Percentiles rank a stretch among this genome's conserved stretches.
Conservation (phyloP, 2,888 invertebrate species). For the Tetramorium bicarinatum region DNA sequence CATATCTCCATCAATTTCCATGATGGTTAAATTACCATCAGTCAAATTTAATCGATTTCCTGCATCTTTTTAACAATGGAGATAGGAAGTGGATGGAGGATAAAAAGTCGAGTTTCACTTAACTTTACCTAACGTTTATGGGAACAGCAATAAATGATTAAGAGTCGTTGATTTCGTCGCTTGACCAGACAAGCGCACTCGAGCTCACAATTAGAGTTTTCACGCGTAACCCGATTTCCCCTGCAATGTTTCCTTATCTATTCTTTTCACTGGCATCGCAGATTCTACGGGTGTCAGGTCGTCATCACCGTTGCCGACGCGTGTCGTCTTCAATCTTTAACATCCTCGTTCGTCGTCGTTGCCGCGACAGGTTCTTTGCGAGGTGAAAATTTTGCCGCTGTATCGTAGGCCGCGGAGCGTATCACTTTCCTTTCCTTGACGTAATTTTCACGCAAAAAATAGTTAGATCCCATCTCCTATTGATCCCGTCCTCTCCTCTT, state of each 20-base stretch:
- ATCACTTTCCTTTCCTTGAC: conserved; percentile 48
- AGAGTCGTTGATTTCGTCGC: background rate
- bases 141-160: background rate
- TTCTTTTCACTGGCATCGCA: background rate
- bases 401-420: conserved; percentile 36
- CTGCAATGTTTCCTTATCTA: conserved; percentile 8
- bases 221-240: conserved; percentile 21
- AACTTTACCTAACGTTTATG: background rate
- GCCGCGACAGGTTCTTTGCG: conserved; percentile 32
- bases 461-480: conserved; percentile 11
- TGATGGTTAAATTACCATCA: background rate
- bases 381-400: conserved; percentile 46
- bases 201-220: background rate
- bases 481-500: background rate
- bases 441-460: conserved; percentile 44
- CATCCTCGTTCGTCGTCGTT: background rate
- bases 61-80: background rate
- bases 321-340: conserved; percentile 28
- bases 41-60: background rate
- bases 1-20: background rate
- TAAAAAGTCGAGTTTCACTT: background rate
- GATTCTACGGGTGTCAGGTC: background rate
- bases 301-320: conserved; percentile 19
- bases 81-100: background rate
- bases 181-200: background rate